Conservation (phyloP, 2,113 vertebrate genomes). For the Bujurquina vittata region DNA sequence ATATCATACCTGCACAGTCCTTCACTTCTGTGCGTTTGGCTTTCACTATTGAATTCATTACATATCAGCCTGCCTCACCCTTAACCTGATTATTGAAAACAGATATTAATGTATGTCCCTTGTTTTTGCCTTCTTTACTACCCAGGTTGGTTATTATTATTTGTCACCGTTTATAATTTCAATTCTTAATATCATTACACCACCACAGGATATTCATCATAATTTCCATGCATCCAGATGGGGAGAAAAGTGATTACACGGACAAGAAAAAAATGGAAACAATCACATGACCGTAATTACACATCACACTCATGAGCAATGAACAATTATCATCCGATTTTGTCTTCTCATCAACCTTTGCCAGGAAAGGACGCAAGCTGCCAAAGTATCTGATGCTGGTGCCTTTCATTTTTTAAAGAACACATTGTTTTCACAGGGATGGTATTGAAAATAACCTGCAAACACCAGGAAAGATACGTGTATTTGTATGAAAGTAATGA, state of each 20-base stretch:
- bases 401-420: slow-evolving; percentile 20
- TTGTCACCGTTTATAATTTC: not conserved
- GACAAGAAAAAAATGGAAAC: slow-evolving; percentile 31
- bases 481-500: not conserved
- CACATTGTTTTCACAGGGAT: not conserved
- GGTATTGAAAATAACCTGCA: not conserved
- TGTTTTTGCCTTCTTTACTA: too few species aligned
- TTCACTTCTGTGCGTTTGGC: too few species aligned
- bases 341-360: slow-evolving; percentile 48
- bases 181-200: not conserved
- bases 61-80: too few species aligned
- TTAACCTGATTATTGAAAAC: too few species aligned
- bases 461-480: not conserved
- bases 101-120: too few species aligned
- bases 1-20: too few species aligned
- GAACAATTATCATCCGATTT: slow-evolving; percentile 44
- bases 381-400: slow-evolving; percentile 31
- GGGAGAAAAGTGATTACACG: slow-evolving; percentile 7
- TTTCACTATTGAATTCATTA: too few species aligned
- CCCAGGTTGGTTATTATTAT: not conserved
- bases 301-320: slow-evolving; percentile 2
- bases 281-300: slow-evolving; percentile 32
- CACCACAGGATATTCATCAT: not conserved
- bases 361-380: slow-evolving; percentile 14
- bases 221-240: not conserved